These are phyloP conservation scores for Holothuria scabra DNA, from an alignment of 53 echinoderm and acorn worm genomes.

Conservation along the genomic window DNA sequence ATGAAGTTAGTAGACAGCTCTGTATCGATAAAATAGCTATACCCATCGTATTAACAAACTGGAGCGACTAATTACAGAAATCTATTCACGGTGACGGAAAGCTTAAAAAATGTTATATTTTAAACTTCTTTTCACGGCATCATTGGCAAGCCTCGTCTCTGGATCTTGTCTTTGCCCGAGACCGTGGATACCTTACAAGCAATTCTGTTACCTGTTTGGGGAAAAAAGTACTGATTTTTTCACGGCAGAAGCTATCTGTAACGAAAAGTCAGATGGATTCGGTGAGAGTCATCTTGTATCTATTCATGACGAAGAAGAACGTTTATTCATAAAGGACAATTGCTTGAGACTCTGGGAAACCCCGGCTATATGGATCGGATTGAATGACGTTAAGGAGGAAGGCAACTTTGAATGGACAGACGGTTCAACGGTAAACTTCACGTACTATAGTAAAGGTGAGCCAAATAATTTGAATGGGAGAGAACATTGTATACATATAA, in stretches of 20 bases:
- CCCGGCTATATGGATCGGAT: neutral
- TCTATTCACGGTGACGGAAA: no score
- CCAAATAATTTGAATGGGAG: neutral
- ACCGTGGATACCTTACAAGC: constrained; percentile 11
- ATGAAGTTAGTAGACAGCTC: no score
- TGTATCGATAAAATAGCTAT: no score
- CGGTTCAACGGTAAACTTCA: neutral
- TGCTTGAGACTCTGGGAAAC: neutral
- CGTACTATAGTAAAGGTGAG: neutral
- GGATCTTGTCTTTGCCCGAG: no score
- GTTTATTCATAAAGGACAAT: neutral
- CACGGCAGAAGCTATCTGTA: neutral
- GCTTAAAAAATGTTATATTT: no score
- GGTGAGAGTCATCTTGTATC: constrained; percentile 34
- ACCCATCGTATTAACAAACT: no score
- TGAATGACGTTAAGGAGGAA: constrained; percentile 35
- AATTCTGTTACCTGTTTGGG: neutral
- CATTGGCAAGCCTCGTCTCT: no score
- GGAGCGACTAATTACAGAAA: no score
- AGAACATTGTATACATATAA: neutral
- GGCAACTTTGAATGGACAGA: constrained; percentile 16
- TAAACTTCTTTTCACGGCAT: no score
- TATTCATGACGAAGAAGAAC: constrained; percentile 24
- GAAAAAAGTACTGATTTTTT: neutral
- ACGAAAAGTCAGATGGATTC: neutral